A percentile compares a stretch with the other conserved stretches of the same genome.
Conservation (phyloP, 2,888 invertebrate genomes). For the Plemyria rubiginata region DNA sequence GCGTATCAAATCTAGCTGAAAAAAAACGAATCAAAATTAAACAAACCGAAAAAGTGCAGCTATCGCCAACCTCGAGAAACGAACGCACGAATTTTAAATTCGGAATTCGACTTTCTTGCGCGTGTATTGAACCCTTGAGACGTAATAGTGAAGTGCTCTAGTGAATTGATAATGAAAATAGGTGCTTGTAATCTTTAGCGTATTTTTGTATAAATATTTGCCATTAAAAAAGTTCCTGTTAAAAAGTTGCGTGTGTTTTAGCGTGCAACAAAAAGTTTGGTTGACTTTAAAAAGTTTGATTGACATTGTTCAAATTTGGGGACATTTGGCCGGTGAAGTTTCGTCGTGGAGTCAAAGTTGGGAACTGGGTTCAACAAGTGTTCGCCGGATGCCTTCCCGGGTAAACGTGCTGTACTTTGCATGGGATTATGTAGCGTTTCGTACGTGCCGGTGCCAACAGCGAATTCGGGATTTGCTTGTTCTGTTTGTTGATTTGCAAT, state of each 20-base stretch:
- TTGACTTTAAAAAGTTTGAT: slow-evolving; percentile 46
- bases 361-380: slow-evolving; percentile 77
- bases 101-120: slow-evolving; percentile 56
- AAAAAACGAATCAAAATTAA: slow-evolving; percentile 38
- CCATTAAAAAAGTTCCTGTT: slow-evolving; percentile 53
- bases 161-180: slow-evolving; percentile 61
- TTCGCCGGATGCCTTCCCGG: slow-evolving; percentile 77
- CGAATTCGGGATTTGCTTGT: slow-evolving; percentile 64
- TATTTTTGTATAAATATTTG: slow-evolving; percentile 43
- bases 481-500: slow-evolving; percentile 63
- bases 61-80: slow-evolving; percentile 30
- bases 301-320: slow-evolving; percentile 49
- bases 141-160: slow-evolving; percentile 70
- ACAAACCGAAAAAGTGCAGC: slow-evolving; percentile 37
- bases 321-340: slow-evolving; percentile 55
- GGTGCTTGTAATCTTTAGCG: slow-evolving; percentile 62
- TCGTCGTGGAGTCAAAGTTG: slow-evolving; percentile 65
- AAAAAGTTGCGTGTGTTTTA: slow-evolving; percentile 39
- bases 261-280: slow-evolving; percentile 35
- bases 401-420: slow-evolving; percentile 82
- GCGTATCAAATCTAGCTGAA: slow-evolving; percentile 34
- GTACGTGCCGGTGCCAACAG: slow-evolving; percentile 46
- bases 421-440: slow-evolving; percentile 72
- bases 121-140: slow-evolving; percentile 59
- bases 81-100: slow-evolving; percentile 41